Evolutionary conservation across 2,797 vertebrate genomes (phyloP).

Genomic region (Periparus ater): DNA sequence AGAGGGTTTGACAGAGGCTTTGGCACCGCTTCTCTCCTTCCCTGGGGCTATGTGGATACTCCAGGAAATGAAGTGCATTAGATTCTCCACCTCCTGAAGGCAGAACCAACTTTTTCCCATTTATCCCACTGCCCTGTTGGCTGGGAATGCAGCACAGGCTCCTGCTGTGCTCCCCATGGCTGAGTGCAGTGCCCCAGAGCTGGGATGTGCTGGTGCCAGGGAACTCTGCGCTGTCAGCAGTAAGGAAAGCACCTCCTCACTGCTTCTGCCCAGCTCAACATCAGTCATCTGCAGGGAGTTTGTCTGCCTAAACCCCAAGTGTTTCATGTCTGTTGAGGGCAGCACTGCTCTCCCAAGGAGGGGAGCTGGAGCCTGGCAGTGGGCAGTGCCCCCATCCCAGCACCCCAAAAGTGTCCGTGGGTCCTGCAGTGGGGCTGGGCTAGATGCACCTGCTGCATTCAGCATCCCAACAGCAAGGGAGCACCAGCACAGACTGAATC

Average conservation of each 20-base stretch:
- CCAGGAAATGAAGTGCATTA: neutral
- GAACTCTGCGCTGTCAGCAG: neutral
- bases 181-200: neutral
- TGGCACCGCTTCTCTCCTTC: neutral
- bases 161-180: neutral
- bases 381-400: neutral
- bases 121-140: fast-evolving
- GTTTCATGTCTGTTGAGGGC: neutral
- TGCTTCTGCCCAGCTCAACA: neutral
- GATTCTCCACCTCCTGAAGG: neutral
- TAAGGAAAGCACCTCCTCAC: neutral
- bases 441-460: neutral
- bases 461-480: fast-evolving
- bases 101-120: neutral
- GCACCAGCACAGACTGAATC: neutral
- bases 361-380: neutral
- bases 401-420: fast-evolving
- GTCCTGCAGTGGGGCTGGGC: neutral
- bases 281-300: neutral
- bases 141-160: neutral
- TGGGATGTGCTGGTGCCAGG: neutral
- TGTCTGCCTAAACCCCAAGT: fast-evolving
- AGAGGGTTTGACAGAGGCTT: neutral
- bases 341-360: neutral
- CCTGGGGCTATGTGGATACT: neutral